Base-by-base conservation (phyloP, 1,140 invertebrate species). In the Bilobella aurantiaca region DNA sequence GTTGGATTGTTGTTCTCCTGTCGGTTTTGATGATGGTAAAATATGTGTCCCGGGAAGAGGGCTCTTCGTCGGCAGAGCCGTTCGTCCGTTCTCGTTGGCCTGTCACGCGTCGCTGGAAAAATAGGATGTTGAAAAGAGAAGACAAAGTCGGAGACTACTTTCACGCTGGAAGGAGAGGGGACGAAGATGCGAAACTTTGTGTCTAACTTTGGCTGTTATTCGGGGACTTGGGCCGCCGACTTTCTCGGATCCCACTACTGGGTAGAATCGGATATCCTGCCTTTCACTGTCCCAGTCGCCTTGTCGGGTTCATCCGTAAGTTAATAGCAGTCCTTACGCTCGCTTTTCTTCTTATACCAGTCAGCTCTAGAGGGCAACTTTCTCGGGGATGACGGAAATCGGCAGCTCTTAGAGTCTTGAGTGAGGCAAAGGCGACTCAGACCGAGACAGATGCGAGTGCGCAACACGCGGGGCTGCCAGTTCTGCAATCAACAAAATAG, bases 11-110 rank as follows among this genome's bases (percentile, higher is more conserved):
- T 53, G 49, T 53, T 53, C 12, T 53, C 49, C 49, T 53, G 49
- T 53, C 49, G 49, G 14, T 53, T 53, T 53, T 53, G 49, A 53
- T 53, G 49, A 53, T 53, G 49, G 49, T 53, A 53, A 53, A 53
- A 53, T 53, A 53, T 53, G 49, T 53, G 49, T 12, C 3, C 3
- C 14, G 14, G 49, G 49, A 12, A n/a, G n/a, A n/a, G n/a, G n/a
- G n/a, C n/a, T 8, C 23, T 12, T 14, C 5, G 49, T 5, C 12
- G 8, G 12, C 25, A 3, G 49, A 23, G 12, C 23, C 8, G 5
- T 53, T 23, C 49, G 49, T 53, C 25, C 23, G 12, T 23, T 53
- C 49, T 23, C 49, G 49, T 53, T 16, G 8, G 8, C n/a, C 37
- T 42, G 49, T 53, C 49, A 53, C 49, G 49, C 49, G 49, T 53